These are phyloP conservation scores for Eristalinus aeneus DNA, from an alignment of 2,888 invertebrate species.

Conservation along the genomic window DNA sequence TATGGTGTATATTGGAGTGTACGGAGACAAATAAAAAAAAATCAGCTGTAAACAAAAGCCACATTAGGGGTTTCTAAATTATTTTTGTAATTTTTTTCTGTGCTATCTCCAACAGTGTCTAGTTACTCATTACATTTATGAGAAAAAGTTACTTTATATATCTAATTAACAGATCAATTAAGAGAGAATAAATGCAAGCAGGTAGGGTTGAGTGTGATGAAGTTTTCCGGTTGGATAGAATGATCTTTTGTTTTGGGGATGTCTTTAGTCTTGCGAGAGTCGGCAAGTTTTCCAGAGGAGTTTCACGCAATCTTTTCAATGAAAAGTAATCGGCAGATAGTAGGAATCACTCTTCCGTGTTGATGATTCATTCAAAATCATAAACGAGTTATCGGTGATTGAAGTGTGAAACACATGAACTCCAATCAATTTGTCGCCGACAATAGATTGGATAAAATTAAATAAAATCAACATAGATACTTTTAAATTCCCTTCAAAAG, in stretches of 20 bases:
- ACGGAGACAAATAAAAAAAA: slow-evolving; percentile 39
- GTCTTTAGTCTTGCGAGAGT: neutral
- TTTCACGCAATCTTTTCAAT: too few relatives aligned
- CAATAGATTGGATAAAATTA: neutral
- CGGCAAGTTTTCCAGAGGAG: neutral
- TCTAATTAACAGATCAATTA: neutral
- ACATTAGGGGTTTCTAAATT: neutral
- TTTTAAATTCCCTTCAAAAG: too few relatives aligned
- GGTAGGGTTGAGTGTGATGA: neutral
- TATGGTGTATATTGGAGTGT: neutral
- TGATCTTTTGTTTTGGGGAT: neutral
- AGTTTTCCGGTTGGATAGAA: neutral
- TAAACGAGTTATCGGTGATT: neutral
- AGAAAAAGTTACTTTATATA: neutral
- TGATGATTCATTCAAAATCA: neutral
- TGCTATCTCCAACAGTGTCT: slow-evolving; percentile 46
- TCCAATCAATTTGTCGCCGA: neutral
- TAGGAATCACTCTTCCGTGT: neutral
- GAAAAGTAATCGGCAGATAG: too few relatives aligned
- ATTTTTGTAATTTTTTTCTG: slow-evolving; percentile 6
- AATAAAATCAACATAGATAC: too few relatives aligned
- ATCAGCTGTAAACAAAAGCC: slow-evolving; percentile 57
- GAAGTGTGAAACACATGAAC: neutral
- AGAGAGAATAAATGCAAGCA: neutral
- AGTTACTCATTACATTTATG: slow-evolving; percentile 18